Conservation (phyloP, 2,888 invertebrate genomes). For the Athalia cordata region DNA sequence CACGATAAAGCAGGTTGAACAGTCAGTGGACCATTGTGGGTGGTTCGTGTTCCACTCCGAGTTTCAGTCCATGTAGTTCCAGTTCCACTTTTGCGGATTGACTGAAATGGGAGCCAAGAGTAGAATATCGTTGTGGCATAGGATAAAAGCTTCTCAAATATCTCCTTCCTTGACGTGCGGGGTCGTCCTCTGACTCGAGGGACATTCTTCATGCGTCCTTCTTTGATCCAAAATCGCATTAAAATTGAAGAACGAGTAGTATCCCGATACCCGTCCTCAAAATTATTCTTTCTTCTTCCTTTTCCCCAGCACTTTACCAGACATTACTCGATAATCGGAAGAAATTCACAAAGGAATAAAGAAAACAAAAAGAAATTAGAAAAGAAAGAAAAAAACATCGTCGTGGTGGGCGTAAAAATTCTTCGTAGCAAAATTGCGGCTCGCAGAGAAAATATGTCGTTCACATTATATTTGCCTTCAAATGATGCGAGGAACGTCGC, state of each 20-base stretch:
- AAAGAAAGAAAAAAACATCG: no score
- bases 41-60: not conserved
- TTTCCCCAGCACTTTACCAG: not conserved
- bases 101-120: not conserved
- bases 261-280: not conserved
- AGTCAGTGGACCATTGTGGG: no score
- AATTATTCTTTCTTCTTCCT: not conserved
- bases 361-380: no score
- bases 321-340: not conserved
- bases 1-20: no score
- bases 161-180: constrained; percentile 5
- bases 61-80: not conserved
- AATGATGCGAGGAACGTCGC: no score
- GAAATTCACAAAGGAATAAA: not conserved
- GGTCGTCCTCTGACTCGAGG: constrained; percentile 1
- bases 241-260: constrained; percentile 12
- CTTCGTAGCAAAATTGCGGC: no score
- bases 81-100: constrained; percentile 9
- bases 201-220: constrained; percentile 10
- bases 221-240: constrained; percentile 43
- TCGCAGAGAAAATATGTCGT: no score
- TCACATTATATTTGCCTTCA: no score
- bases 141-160: constrained; percentile 37
- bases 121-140: not conserved
- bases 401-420: no score